These are phyloP conservation scores for Oncorhynchus mykiss DNA, from an alignment of 2,113 vertebrate species.

Conservation along the genomic window DNA sequence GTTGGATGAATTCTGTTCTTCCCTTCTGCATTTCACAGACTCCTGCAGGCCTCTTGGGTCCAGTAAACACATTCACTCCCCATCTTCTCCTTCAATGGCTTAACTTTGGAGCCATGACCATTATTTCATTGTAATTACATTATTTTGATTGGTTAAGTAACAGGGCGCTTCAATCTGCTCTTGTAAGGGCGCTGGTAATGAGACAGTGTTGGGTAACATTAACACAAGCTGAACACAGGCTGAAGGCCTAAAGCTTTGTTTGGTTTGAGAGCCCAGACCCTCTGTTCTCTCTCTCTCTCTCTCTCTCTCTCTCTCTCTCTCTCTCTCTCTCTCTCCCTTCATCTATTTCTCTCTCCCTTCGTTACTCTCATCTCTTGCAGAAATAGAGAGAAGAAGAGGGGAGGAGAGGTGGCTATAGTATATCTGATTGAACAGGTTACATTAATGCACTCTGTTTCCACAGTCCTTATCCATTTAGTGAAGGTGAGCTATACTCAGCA, in stretches of 20 bases:
- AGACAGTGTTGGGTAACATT: constrained; percentile 50
- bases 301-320: not conserved
- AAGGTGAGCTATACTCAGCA: not conserved
- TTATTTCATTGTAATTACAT: constrained; percentile 56
- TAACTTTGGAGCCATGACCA: constrained; percentile 39
- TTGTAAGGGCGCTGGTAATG: constrained; percentile 57
- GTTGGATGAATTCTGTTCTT: constrained; percentile 28
- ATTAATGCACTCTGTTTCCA: constrained; percentile 20
- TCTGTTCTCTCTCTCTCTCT: not conserved
- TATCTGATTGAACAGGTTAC: constrained; percentile 31
- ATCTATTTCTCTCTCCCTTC: not conserved
- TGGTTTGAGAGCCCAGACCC: not conserved
- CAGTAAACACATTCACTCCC: constrained; percentile 38
- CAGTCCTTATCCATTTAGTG: constrained; percentile 6
- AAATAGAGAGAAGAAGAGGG: not conserved
- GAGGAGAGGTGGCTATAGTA: not conserved
- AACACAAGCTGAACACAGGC: constrained; percentile 40
- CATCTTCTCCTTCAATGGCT: constrained; percentile 23
- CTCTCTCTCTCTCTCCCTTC: not conserved
- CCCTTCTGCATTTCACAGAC: constrained; percentile 49
- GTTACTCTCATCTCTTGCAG: not conserved
- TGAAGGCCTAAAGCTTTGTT: constrained; percentile 26
- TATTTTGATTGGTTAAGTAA: constrained; percentile 64
- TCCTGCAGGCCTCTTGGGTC: constrained; percentile 47
- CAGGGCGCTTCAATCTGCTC: constrained; percentile 49